Percentiles rank a stretch among this genome's conserved stretches.
phyloP scores from a whole-genome alignment of 1,140 invertebrate genomes.

The Heliconius melpomene region DNA sequence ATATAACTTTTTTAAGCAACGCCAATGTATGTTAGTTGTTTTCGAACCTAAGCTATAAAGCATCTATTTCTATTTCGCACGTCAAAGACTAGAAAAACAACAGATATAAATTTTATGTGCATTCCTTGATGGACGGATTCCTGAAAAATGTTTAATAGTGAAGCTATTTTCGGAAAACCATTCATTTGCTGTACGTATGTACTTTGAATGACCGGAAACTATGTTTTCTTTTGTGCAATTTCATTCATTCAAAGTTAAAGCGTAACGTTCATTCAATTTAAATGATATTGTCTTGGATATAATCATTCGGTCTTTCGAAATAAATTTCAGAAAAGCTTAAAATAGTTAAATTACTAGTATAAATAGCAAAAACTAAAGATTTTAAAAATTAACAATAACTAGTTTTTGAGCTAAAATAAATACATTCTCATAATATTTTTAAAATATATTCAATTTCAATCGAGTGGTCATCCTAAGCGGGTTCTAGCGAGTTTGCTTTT shows the following conservation, averaged over 20 bases:
- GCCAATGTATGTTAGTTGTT: neutral
- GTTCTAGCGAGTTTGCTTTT: slow-evolving; percentile 32
- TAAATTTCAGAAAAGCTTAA: neutral
- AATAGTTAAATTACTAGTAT: neutral
- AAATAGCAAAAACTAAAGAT: no score
- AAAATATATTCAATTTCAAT: no score
- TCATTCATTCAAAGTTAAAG: neutral
- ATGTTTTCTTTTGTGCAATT: neutral
- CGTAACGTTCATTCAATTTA: neutral
- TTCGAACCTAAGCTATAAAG: slow-evolving; percentile 31
- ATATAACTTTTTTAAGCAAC: neutral
- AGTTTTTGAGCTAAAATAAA: no score
- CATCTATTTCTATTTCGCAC: slow-evolving; percentile 48
- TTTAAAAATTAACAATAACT: no score
- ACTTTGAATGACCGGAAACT: slow-evolving; percentile 7
- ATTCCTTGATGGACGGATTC: slow-evolving; percentile 44
- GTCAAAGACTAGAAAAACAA: slow-evolving; percentile 48
- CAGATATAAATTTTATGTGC: slow-evolving; percentile 46
- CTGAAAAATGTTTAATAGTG: slow-evolving; percentile 38
- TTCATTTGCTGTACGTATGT: neutral
- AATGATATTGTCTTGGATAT: no score
- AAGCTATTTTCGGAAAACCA: slow-evolving; percentile 5
- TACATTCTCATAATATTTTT: neutral
- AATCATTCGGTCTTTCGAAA: no score
- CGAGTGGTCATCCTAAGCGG: neutral